A percentile compares a stretch with the other conserved stretches of the same genome.
Conservation (phyloP, 2,888 invertebrate species). For the Norana najaformis region DNA sequence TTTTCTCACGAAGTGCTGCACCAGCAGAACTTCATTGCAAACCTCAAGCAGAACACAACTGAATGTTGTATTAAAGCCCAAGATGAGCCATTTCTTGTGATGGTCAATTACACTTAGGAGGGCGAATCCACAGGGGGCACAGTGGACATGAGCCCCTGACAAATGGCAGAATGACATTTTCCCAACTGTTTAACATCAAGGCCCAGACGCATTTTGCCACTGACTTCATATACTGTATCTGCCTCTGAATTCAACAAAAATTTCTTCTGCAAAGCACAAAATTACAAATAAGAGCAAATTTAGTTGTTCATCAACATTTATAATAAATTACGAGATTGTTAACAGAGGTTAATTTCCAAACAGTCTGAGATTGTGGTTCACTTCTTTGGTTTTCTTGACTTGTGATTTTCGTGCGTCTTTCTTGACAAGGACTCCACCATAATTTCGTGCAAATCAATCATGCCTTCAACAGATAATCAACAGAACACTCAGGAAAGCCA, state of each 20-base stretch:
- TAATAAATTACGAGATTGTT: not conserved
- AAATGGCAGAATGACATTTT: too few species aligned
- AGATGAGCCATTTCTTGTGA: too few species aligned
- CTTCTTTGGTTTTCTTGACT: slow-evolving; percentile 18
- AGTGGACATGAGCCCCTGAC: too few species aligned
- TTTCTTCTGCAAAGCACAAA: not conserved
- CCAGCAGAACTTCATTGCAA: too few species aligned
- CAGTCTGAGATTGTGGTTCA: not conserved
- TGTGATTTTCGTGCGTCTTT: not conserved
- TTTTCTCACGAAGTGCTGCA: too few species aligned
- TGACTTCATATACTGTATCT: too few species aligned
- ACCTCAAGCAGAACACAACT: too few species aligned
- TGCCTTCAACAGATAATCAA: not conserved
- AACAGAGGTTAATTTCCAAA: not conserved
- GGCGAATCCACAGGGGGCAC: too few species aligned
- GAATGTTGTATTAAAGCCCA: too few species aligned
- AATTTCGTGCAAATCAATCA: slow-evolving; percentile 19
- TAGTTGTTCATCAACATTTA: not conserved
- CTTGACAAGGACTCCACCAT: not conserved
- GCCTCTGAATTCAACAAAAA: not conserved
- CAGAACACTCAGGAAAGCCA: not conserved
- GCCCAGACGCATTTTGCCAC: too few species aligned
- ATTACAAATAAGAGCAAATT: not conserved
- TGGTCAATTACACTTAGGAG: too few species aligned
- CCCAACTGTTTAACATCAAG: too few species aligned